Evolutionary conservation across 2,113 vertebrate genomes (phyloP), one percentile per base, ranked within the genome.

Genomic region (Lamprotornis superbus): DNA sequence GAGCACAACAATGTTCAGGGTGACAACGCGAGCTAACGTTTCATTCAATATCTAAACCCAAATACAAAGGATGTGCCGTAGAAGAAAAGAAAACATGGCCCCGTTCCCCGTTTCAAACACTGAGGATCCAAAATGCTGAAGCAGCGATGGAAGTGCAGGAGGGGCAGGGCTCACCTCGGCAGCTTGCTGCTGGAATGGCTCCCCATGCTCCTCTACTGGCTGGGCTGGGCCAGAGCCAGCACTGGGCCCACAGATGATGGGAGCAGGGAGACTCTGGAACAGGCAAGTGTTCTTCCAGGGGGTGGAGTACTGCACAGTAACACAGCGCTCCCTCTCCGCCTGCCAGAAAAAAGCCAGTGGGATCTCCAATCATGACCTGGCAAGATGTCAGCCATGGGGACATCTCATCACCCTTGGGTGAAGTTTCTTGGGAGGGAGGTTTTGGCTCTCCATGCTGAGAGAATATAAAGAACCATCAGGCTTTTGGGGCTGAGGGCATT

Each of bases 281-380:
- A 97, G 67, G 63, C 95, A 97, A 1, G 82, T 92, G 77, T 74
- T 96, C 73, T 55, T 98, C 93, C 95, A 96, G 50, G 96, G 90
- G n/a, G 68, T 75, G 1, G 50, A 95, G 74, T 92, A 98, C 10
- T 60, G 95, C 83, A 81, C 40, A 16, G 97, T 68, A 13, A 96
- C 21, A n/a, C 37, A 61, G 39, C 94, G 95, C 88, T 98, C 97
- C 74, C 96, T 94, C 95, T 98, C 96, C 1, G 46, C 97, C 98
- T 98, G 95, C 9, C 18, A 31, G 46, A 31, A 91, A 24, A 49
- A 78, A 65, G 25, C 13, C 63, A 21, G 0, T 1, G 44, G 4
- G 47, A 63, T 28, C 52, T 16, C 50, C 8, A 57, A 4, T 15
- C 42, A 2, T 3, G 23, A 19, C 7, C 42, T 0, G 2, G 39